Base-by-base conservation (phyloP, 2,888 invertebrate species). In the Scaptomyza parva region DNA sequence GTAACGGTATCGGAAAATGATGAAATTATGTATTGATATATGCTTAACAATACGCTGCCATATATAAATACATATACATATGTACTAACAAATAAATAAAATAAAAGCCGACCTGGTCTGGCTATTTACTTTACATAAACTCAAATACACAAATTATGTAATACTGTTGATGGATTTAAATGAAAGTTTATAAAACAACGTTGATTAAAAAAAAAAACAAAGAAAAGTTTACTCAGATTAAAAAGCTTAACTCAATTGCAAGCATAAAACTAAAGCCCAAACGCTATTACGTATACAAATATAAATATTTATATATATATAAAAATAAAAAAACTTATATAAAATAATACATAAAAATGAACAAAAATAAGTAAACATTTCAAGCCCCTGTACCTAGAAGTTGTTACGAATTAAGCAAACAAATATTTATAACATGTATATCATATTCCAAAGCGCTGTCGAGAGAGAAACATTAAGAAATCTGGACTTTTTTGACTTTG, bases 141-240 rank as follows among this genome's bases (percentile, higher is more conserved):
- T 76, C 76, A 53, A 30, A 30, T 70, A 68, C 54, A 59, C 54
- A 75, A 80, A 76, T 58, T 61, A 76, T 79, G 82, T 76, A 73
- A 78, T 60, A 74, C 63, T 86, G 86, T 84, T 88, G 68, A 86
- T 64, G 71, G 70, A 81, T 87, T 81, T 69, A 78, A 76, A 62
- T 69, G 69, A 88, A 86, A 79, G 86, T 84, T 84, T 88, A 79
- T 86, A 79, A 84, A 88, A 84, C 84, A 77, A 86, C 68, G 83
- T 84, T 88, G 69, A 78, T 66, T 66, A 60, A 67, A 57, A 65
- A n/a, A n/a, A n/a, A n/a, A n/a, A n/a, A n/a, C n/a, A n/a, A n/a
- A n/a, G n/a, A n/a, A n/a, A 62, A 51, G 47, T 61, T 70, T 70
- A 76, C 67, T 68, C 74, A 60, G 67, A 65, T 66, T 54, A 71